Evolutionary conservation across 2,888 invertebrate species (phyloP).

Genomic region (Fragum sueziense): DNA sequence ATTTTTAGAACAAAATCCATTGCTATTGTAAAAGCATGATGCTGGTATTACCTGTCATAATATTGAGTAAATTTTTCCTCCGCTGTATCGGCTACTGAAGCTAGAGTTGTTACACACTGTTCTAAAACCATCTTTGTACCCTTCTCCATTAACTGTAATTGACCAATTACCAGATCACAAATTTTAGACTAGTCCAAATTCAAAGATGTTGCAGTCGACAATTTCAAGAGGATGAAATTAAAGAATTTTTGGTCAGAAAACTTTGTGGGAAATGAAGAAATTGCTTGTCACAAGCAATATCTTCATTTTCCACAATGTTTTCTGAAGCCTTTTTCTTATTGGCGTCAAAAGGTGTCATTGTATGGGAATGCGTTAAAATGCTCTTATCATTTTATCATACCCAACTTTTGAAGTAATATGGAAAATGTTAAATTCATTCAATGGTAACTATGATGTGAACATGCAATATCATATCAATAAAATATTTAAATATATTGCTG

Average conservation of each 20-base stretch:
- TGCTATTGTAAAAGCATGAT: too few relatives aligned
- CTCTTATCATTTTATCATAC: too few relatives aligned
- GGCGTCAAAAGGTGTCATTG: too few relatives aligned
- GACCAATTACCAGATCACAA: background rate
- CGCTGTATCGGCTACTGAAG: constrained; percentile 98
- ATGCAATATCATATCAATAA: too few relatives aligned
- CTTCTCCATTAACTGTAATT: constrained; percentile 89
- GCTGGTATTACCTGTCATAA: constrained; percentile 90
- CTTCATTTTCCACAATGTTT: background rate
- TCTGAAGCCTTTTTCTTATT: too few relatives aligned
- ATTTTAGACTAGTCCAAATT: background rate
- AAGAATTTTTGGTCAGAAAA: background rate
- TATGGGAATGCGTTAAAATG: too few relatives aligned
- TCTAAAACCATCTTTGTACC: constrained; percentile 98
- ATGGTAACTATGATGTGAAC: too few relatives aligned
- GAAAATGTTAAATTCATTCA: too few relatives aligned
- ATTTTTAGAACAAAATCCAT: too few relatives aligned
- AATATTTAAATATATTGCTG: too few relatives aligned
- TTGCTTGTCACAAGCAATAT: too few relatives aligned
- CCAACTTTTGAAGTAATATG: too few relatives aligned
- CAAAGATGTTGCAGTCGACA: background rate
- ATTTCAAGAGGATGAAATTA: background rate
- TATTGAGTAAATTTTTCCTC: constrained; percentile 97
- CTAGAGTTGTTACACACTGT: constrained; percentile 99
- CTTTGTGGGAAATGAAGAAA: background rate